A percentile compares a stretch with the other conserved stretches of the same genome.
These are phyloP conservation scores for Orchesella cincta DNA, from an alignment of 1,140 invertebrate genomes.

Conservation along the genomic window DNA sequence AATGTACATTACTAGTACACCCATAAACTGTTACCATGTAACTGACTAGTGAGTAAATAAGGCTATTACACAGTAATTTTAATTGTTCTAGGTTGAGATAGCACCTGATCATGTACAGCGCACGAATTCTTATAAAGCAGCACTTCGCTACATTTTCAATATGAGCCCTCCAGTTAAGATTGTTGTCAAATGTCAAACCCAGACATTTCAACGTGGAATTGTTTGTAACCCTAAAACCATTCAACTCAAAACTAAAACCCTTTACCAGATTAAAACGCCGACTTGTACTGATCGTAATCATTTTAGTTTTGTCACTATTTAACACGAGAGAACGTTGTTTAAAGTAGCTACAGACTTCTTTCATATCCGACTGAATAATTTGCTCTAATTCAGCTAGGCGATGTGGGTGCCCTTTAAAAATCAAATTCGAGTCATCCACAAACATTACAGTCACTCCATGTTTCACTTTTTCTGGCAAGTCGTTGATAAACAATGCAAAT, in stretches of 20 bases:
- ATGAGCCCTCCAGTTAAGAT: constrained; percentile 8
- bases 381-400: background rate
- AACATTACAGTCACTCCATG: constrained; percentile 2
- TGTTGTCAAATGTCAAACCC: constrained; percentile 17
- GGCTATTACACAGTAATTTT: background rate
- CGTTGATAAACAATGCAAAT: constrained; percentile 29
- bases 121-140: background rate
- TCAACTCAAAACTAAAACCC: background rate
- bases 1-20: no score
- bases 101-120: background rate
- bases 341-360: background rate
- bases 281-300: background rate
- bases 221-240: background rate
- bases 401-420: background rate
- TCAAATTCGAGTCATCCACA: constrained; percentile 23
- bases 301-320: constrained; percentile 22
- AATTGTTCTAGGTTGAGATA: background rate
- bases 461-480: background rate
- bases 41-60: background rate
- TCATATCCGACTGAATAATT: background rate
- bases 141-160: background rate
- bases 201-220: background rate
- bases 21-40: no score
- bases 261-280: background rate
- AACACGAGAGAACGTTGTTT: background rate